phyloP scores from a whole-genome alignment of 53 echinoderm and acorn worm species.

The Apostichopus leukothele region DNA sequence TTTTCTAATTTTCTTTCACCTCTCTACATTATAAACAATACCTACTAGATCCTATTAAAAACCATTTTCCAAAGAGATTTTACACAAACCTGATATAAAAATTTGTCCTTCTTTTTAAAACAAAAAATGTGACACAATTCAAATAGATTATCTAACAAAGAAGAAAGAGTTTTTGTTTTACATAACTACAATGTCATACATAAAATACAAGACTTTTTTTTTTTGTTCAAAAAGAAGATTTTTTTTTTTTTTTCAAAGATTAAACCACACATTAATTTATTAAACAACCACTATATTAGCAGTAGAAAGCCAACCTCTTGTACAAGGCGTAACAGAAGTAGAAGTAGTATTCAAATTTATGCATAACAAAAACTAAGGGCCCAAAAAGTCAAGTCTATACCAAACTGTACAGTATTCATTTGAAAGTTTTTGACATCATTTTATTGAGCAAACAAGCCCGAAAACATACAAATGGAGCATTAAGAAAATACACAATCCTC shows the following conservation, averaged over 20 bases:
- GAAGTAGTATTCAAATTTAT: too few relatives aligned
- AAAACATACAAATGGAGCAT: too few relatives aligned
- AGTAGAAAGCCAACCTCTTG: not conserved
- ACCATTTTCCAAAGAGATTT: constrained; percentile 34
- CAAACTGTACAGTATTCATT: too few relatives aligned
- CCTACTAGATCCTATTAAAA: constrained; percentile 24
- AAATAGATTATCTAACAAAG: constrained; percentile 31
- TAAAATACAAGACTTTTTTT: not conserved
- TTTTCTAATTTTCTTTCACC: not conserved
- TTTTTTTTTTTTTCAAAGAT: not conserved
- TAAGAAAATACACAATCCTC: too few relatives aligned
- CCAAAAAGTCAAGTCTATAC: too few relatives aligned
- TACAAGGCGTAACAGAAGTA: too few relatives aligned
- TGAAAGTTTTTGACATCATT: too few relatives aligned
- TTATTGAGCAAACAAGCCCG: too few relatives aligned
- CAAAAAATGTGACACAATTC: constrained; percentile 19
- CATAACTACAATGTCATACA: constrained; percentile 35
- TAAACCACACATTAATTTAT: not conserved
- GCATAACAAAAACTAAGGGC: too few relatives aligned
- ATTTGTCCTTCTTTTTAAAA: constrained; percentile 19
- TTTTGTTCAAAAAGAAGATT: not conserved
- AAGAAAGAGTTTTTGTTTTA: not conserved
- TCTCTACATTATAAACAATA: constrained; percentile 35
- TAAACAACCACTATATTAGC: not conserved
- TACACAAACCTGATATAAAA: constrained; percentile 53